Conservation (phyloP, 1,140 invertebrate genomes). For the Brachionus asplanchnoidis region DNA sequence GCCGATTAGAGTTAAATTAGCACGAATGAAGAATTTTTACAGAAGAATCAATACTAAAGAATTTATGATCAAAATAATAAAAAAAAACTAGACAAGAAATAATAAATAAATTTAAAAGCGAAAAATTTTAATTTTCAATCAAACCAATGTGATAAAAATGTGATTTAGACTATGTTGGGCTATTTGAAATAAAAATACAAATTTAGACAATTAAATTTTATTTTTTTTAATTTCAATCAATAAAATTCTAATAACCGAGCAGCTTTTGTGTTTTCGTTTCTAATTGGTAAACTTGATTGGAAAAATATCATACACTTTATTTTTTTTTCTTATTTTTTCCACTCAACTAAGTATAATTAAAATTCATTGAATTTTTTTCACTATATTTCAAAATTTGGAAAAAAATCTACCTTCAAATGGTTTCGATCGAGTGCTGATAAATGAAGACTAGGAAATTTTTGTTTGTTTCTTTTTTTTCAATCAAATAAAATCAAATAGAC, state of each 20-base stretch:
- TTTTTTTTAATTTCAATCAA: background rate
- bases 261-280: background rate
- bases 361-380: background rate
- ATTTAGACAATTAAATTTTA: background rate
- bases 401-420: background rate
- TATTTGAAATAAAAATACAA: background rate
- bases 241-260: background rate
- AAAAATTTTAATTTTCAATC: background rate
- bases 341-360: background rate
- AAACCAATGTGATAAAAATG: background rate
- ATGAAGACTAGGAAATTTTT: background rate
- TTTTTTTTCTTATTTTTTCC: background rate
- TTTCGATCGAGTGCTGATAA: background rate
- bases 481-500: background rate
- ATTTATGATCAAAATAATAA: background rate
- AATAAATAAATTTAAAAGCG: background rate
- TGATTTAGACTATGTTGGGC: background rate
- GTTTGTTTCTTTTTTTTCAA: background rate
- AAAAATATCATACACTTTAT: background rate
- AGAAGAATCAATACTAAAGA: background rate
- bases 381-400: background rate
- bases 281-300: background rate
- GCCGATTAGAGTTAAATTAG: background rate
- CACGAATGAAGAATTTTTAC: background rate
- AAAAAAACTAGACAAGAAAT: background rate